Evolutionary conservation across 2,113 vertebrate species (phyloP).

Genomic region (Prionailurus viverrinus): DNA sequence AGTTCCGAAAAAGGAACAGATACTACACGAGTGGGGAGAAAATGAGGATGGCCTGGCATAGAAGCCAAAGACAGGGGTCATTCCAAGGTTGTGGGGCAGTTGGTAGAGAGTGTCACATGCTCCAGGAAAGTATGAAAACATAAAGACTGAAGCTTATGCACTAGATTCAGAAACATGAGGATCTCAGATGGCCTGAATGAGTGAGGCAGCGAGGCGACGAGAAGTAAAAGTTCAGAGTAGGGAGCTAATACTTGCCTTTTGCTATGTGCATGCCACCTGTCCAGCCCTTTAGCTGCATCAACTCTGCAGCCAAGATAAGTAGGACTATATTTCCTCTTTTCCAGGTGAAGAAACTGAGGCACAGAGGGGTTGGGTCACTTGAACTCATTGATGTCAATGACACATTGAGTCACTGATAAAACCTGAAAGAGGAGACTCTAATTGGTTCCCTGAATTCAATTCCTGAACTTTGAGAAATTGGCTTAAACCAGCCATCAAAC

Average conservation of each 20-base stretch:
- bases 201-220: neutral
- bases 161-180: neutral
- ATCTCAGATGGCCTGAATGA: neutral
- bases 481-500: neutral
- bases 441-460: neutral
- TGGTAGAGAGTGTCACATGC: neutral
- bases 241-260: neutral
- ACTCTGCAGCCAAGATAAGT: neutral
- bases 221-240: neutral
- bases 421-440: neutral
- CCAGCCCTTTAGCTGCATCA: neutral
- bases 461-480: neutral
- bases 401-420: neutral
- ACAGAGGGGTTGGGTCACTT: neutral
- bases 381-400: no score
- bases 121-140: neutral
- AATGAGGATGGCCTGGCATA: neutral
- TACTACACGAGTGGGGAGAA: neutral
- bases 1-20: neutral
- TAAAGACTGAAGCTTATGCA: neutral
- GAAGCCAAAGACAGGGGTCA: neutral
- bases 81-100: neutral
- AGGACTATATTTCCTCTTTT: neutral
- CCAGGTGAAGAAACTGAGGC: neutral
- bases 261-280: neutral